These are phyloP conservation scores for Eristalinus aeneus DNA, from an alignment of 2,888 invertebrate species.

Conservation along the genomic window DNA sequence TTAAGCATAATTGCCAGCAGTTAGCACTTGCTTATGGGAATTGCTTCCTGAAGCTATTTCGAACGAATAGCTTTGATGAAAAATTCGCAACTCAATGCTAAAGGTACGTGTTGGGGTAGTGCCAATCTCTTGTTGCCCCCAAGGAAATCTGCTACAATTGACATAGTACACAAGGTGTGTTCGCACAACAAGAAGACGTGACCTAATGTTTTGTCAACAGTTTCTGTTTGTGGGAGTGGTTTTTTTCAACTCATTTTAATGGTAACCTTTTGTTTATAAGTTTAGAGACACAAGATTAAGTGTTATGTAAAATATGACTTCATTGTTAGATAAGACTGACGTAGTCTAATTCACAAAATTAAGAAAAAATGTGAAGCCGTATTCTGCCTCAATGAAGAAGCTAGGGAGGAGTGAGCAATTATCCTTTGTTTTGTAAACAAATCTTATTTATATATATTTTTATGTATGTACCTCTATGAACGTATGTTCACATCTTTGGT, in stretches of 20 bases:
- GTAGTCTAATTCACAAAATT: too few species aligned
- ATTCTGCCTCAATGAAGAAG: too few species aligned
- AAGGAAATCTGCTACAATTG: background rate
- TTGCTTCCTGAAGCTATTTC: background rate
- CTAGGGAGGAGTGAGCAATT: too few species aligned
- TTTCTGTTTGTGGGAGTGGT: background rate
- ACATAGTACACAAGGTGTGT: background rate
- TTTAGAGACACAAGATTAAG: background rate
- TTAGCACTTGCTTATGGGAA: background rate
- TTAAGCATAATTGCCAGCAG: background rate
- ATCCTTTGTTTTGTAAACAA: too few species aligned
- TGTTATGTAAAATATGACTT: background rate
- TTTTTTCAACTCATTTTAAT: background rate
- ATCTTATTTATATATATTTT: too few species aligned
- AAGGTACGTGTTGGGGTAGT: background rate
- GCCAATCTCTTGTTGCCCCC: background rate
- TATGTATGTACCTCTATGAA: too few species aligned
- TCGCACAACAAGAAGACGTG: background rate
- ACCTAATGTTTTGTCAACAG: background rate
- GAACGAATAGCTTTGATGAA: background rate
- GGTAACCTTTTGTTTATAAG: background rate
- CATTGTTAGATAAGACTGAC: too few species aligned
- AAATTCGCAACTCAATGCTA: background rate
- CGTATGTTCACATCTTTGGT: too few species aligned
- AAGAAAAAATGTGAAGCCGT: too few species aligned